Conservation (phyloP, 2,888 invertebrate genomes). For the Philaethria dido region DNA sequence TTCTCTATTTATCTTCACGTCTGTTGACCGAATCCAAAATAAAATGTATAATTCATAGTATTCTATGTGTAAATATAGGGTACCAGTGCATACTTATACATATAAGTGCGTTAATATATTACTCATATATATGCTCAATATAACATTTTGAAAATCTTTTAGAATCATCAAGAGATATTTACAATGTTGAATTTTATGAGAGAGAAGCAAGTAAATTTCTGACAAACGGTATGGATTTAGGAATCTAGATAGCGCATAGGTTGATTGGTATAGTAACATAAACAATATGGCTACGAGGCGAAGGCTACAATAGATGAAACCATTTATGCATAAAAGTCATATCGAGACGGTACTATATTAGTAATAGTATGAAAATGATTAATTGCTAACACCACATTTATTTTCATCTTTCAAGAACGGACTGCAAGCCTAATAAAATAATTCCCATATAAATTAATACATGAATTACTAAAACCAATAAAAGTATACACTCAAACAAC, state of each 20-base stretch:
- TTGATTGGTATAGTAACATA: slow-evolving; percentile 10
- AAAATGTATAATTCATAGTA: too few relatives aligned
- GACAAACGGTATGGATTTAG: slow-evolving; percentile 11
- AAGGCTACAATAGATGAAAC: slow-evolving; percentile 1
- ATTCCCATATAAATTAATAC: neutral
- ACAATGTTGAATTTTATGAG: slow-evolving; percentile 9
- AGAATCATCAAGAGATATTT: slow-evolving; percentile 15
- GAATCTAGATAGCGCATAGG: slow-evolving; percentile 3
- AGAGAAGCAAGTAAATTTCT: slow-evolving; percentile 9
- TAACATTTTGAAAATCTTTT: slow-evolving; percentile 13
- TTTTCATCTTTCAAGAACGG: neutral
- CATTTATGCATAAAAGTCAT: neutral
- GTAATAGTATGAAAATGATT: neutral
- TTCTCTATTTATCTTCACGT: too few relatives aligned
- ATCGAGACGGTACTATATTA: too few relatives aligned
- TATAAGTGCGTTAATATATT: neutral
- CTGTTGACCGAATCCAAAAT: too few relatives aligned
- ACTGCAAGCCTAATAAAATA: neutral
- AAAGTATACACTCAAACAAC: neutral
- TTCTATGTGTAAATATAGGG: too few relatives aligned
- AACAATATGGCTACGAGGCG: neutral
- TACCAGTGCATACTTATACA: neutral
- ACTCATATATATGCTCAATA: neutral
- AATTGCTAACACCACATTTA: neutral
- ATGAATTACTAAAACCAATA: neutral